phyloP scores from a whole-genome alignment of 2,888 invertebrate genomes.

The Ophioninae sp. region DNA sequence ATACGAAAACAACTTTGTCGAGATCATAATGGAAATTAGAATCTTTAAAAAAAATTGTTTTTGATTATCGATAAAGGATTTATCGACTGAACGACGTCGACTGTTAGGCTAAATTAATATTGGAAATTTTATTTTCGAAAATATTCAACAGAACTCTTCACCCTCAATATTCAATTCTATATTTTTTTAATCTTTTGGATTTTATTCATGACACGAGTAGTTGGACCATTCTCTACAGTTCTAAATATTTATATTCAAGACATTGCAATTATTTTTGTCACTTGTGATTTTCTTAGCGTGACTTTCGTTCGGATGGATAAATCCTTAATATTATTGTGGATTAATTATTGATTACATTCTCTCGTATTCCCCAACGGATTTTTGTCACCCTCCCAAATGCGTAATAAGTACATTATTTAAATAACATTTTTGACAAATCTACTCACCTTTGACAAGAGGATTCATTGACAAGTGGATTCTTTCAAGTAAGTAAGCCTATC shows the following conservation, averaged over 20 bases:
- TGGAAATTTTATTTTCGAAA: not conserved
- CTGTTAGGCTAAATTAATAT: not conserved
- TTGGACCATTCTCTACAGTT: not conserved
- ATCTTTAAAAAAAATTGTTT: not conserved
- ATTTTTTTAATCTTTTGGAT: not conserved
- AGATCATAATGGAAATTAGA: not conserved
- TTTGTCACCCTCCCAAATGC: conserved; percentile 75
- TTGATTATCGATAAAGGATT: conserved; percentile 4
- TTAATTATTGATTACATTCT: conserved; percentile 12
- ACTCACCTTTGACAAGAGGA: conserved; percentile 79
- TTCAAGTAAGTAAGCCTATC: conserved; percentile 79
- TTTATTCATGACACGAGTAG: not conserved
- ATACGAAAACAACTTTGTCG: conserved; percentile 33
- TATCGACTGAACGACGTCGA: not conserved
- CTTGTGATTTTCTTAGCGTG: not conserved
- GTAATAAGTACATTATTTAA: conserved; percentile 73
- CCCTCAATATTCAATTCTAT: not conserved
- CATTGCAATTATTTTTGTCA: not conserved
- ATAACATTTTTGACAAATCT: conserved; percentile 79
- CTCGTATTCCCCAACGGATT: conserved; percentile 51
- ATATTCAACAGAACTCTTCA: not conserved
- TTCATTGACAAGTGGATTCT: conserved; percentile 79
- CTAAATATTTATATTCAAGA: not conserved
- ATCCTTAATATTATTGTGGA: conserved; percentile 7
- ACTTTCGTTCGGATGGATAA: not conserved